Evolutionary conservation across 2,888 invertebrate species (phyloP), one percentile per base, ranked within the genome.

Genomic region (Ditula angustiorana): DNA sequence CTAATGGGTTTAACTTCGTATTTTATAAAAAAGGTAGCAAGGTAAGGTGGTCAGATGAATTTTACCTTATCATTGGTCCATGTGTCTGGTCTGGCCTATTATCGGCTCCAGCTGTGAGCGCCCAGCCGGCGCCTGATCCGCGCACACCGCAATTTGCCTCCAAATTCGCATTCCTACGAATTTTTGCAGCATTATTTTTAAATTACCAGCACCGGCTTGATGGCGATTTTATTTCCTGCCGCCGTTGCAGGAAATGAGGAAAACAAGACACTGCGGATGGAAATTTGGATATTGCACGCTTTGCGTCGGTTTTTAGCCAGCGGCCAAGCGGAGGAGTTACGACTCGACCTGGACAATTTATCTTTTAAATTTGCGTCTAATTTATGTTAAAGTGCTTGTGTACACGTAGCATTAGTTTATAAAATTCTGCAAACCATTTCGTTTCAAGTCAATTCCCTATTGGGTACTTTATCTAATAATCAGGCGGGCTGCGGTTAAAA

Each of bases 181-280:
- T 87, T 88, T 88, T 88, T 86, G 85, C 83, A 79, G 83, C 85
- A 87, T 91, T 90, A 88, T 88, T 88, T 89, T 88, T 84, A 88
- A 90, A 90, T 90, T 90, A 88, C 86, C 82, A 84, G 77, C 86
- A 83, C 76, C 74, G 80, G 84, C 84, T 83, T 88, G 86, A 90
- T 90, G 86, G 87, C 84, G 80, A 87, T 90, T 90, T 90, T 90
- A 90, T 91, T 90, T 90, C 86, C 87, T 85, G 79, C 78, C 79
- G 81, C 76, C 79, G 81, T 74, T 78, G 79, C 76, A 81, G 87
- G 84, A 86, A 90, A 90, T 88, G 83, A 87, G 85, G 80, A 84
- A 87, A 88, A 87, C 84, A 86, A 86, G 85, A 80, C 83, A 79
- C 74, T 72, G 78, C 74, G 79, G 81, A 75, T 78, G 80, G 78